Base-by-base conservation (phyloP, 2,113 vertebrate genomes). In the Labeo rohita region DNA sequence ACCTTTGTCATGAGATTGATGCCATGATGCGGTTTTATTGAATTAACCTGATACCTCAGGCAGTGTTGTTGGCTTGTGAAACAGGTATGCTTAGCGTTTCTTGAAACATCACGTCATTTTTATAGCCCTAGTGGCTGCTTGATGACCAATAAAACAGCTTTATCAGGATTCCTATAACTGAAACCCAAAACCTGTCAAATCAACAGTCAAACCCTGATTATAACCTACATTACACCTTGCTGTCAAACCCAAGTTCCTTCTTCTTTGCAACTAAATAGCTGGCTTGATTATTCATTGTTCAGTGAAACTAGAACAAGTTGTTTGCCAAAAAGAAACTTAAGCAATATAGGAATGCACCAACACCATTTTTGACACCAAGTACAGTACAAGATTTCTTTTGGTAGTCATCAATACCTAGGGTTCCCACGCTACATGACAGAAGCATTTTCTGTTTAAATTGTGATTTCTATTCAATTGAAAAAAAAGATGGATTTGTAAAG, bases 1-100 rank as follows among this genome's bases (percentile, higher is more conserved):
- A 63, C 68, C 72, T 82, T 82, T 85, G 84, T 70, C 34, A 77
- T 86, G 36, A 54, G 52, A 72, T 12, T 70, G 77, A 49, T 45
- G 8, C 8, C 7, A 76, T 50, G 11, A 18, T 47, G 65, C 23
- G 74, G 70, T 83, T 73, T 78, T 61, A 83, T 23, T 83, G 76
- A 34, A 79, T 83, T 7, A 66, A 73, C 34, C 47, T 52, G 16
- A 86, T 66, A 79, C 73, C 36, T 23, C 65, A 43, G 79, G 56
- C 10, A 21, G 79, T 54, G n/a, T 18, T 10, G 6, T 52, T 73
- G 75, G 65, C 59, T 83, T 36, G 54, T 36, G 65, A 34, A 84
- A 80, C 74, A 74, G 75, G 76, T 79, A 80, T 68, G n/a, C 6
- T 86, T n/a, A 56, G 84, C 15, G 5, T 68, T 80, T 66, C 54